Conservation (phyloP, 2,888 invertebrate species). For the Venustoraphidia nigricollis region DNA sequence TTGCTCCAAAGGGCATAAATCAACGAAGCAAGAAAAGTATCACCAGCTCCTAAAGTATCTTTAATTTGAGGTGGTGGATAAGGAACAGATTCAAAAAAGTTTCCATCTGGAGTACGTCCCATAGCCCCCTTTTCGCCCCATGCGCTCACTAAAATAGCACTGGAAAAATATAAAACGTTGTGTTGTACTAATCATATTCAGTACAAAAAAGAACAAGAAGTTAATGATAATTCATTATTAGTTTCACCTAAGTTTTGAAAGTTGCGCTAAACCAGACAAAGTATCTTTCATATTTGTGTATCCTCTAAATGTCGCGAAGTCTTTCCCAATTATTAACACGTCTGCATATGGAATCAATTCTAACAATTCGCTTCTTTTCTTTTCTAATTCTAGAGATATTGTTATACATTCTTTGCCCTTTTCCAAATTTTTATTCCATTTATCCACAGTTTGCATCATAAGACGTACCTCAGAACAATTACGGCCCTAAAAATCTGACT, state of each 20-base stretch:
- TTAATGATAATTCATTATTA: neutral
- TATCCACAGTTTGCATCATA: slow-evolving; percentile 37
- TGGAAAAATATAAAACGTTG: slow-evolving; percentile 13
- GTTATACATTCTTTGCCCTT: slow-evolving; percentile 19
- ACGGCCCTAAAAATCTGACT: slow-evolving; percentile 27
- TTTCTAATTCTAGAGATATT: slow-evolving; percentile 48
- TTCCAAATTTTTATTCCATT: slow-evolving; percentile 25
- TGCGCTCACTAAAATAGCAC: slow-evolving; percentile 31
- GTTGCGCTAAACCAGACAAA: slow-evolving; percentile 24
- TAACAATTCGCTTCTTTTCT: slow-evolving; percentile 29
- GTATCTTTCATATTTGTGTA: slow-evolving; percentile 34
- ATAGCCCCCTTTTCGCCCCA: slow-evolving; percentile 47
- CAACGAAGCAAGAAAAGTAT: slow-evolving; percentile 46
- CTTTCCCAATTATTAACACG: slow-evolving; percentile 48
- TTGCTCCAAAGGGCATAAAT: slow-evolving; percentile 33
- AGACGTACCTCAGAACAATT: slow-evolving; percentile 32
- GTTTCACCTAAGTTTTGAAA: slow-evolving; percentile 28
- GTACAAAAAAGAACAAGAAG: neutral
- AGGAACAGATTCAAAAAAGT: slow-evolving; percentile 27
- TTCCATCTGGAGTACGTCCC: slow-evolving; percentile 21
- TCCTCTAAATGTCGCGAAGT: slow-evolving; percentile 37
- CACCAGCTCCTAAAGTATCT: slow-evolving; percentile 53
- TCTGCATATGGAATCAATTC: slow-evolving; percentile 34
- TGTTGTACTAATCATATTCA: neutral
- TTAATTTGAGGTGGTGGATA: slow-evolving; percentile 33